A percentile compares a stretch with the other conserved stretches of the same genome.
Conservation (phyloP, 2,113 vertebrate species). For the Coryphaenoides rupestris region DNA sequence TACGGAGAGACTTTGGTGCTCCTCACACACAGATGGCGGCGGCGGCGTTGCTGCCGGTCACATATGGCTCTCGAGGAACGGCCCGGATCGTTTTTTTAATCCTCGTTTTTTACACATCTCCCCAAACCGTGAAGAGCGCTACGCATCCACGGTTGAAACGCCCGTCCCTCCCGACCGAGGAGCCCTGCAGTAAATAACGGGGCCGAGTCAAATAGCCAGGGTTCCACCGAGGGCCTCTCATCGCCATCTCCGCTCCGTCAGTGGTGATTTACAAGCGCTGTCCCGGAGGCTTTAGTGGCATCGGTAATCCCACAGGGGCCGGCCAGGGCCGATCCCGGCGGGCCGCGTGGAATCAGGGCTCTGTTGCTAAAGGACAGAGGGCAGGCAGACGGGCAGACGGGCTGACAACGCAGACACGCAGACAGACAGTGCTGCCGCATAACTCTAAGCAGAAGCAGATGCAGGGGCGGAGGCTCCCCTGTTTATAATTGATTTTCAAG, state of each 20-base stretch:
- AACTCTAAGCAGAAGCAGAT: conserved; percentile 73
- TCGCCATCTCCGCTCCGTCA: too few relatives aligned
- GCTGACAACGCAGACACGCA: too few relatives aligned
- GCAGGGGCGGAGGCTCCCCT: conserved; percentile 50
- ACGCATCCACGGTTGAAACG: conserved; percentile 44
- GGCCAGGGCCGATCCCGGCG: conserved; percentile 51
- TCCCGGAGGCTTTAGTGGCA: conserved; percentile 61
- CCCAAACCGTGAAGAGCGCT: conserved; percentile 35
- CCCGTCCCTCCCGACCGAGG: conserved; percentile 31
- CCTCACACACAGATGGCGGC: too few relatives aligned
- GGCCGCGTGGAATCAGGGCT: conserved; percentile 44
- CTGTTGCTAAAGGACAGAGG: conserved; percentile 24
- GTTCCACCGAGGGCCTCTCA: conserved; percentile 66
- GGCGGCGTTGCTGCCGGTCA: conserved; percentile 19
- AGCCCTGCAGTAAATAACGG: conserved; percentile 67
- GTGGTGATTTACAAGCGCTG: conserved; percentile 67
- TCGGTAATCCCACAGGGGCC: conserved; percentile 65
- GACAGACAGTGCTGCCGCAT: conserved; percentile 51
- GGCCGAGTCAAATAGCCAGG: conserved; percentile 52
- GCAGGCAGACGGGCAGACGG: too few relatives aligned
- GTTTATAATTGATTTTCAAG: conserved; percentile 80
- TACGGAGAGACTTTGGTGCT: conserved; percentile 33
- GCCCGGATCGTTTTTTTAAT: conserved; percentile 49
- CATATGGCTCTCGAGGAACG: conserved; percentile 31
- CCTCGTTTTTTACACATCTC: conserved; percentile 44